Percentiles rank a stretch among this genome's conserved stretches.
These are phyloP conservation scores for Drosophila mettleri DNA, from an alignment of 2,888 invertebrate genomes.

Conservation along the genomic window DNA sequence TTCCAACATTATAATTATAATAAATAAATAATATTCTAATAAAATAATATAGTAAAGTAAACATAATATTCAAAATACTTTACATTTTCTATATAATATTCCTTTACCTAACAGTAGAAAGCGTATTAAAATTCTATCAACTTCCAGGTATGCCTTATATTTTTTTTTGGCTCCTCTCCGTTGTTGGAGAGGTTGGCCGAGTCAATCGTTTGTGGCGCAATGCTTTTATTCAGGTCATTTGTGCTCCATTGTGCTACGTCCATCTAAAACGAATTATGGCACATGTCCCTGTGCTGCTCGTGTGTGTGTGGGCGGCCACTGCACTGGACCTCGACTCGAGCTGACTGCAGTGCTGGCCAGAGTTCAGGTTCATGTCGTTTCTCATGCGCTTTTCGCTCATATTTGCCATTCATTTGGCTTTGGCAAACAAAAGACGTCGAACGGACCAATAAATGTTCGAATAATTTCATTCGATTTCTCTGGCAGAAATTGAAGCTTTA, in stretches of 20 bases:
- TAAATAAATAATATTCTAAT: no score
- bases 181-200: conserved; percentile 3
- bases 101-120: no score
- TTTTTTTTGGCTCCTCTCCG: background rate
- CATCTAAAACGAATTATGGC: conserved; percentile 53
- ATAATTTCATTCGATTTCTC: conserved; percentile 39
- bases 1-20: no score
- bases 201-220: conserved; percentile 56
- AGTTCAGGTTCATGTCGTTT: conserved; percentile 50
- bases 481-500: conserved; percentile 42
- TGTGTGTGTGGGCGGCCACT: conserved; percentile 9
- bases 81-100: background rate
- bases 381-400: conserved; percentile 53
- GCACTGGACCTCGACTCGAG: conserved; percentile 8
- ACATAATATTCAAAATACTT: no score
- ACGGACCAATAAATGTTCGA: conserved; percentile 63
- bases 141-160: background rate
- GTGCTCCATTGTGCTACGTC: conserved; percentile 62
- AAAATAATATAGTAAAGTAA: no score
- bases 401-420: conserved; percentile 67
- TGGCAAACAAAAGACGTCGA: conserved; percentile 54
- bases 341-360: conserved; percentile 10
- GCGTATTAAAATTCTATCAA: background rate
- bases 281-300: background rate
- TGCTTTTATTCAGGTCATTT: conserved; percentile 64